Conservation (phyloP, 2,113 vertebrate genomes). For the Lichenostomus cassidix region DNA sequence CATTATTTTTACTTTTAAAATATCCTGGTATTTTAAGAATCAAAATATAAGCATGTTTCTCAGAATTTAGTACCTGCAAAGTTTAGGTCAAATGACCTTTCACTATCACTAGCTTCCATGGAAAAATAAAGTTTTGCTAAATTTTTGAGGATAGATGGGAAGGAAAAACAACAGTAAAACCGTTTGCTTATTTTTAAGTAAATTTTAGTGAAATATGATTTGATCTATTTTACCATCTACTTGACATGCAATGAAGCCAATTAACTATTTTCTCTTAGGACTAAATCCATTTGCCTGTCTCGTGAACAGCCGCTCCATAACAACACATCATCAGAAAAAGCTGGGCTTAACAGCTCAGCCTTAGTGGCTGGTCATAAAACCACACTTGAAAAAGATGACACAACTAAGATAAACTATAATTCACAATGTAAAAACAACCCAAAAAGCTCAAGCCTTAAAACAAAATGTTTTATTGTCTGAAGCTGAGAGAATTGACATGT, state of each 20-base stretch:
- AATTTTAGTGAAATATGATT: not conserved
- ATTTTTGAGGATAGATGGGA: not conserved
- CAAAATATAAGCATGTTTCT: not conserved
- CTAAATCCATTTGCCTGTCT: not conserved
- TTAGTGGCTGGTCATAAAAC: not conserved
- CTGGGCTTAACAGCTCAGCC: not conserved
- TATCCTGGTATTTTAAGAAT: not conserved
- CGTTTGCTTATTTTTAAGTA: not conserved
- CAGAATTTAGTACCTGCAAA: not conserved
- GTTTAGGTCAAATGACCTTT: not conserved
- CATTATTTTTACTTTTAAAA: not conserved
- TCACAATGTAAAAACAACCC: not conserved
- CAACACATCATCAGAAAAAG: not conserved
- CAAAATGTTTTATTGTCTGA: not conserved
- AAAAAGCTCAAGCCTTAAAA: not conserved
- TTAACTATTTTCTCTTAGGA: not conserved
- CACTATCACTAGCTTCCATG: not conserved
- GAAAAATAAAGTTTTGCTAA: not conserved
- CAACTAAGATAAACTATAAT: not conserved
- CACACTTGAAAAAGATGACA: not conserved
- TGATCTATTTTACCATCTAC: not conserved
- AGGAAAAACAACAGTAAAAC: not conserved
- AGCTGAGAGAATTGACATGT: not conserved
- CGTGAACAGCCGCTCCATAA: rapidly evolving
- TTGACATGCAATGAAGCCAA: not conserved